phyloP scores from a whole-genome alignment of 2,888 invertebrate species.

The Celastrina argiolus region DNA sequence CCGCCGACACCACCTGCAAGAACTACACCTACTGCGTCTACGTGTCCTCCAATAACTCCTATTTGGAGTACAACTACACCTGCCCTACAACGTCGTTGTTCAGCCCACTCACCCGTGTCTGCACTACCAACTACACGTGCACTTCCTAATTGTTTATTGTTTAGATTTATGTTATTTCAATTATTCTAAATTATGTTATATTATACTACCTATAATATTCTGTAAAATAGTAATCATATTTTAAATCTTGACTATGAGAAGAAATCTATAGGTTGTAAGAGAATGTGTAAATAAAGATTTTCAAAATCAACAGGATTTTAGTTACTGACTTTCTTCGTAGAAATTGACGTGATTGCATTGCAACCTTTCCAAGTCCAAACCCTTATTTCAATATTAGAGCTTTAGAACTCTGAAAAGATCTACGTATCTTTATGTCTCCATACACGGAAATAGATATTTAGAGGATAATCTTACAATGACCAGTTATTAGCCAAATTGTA shows the following conservation, averaged over 20 bases:
- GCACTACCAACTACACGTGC: neutral
- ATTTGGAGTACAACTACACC: neutral
- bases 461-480: neutral
- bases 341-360: too few relatives aligned
- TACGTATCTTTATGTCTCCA: neutral
- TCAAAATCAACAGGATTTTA: too few relatives aligned
- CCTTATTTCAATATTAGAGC: too few relatives aligned
- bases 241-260: too few relatives aligned
- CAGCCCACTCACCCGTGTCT: neutral
- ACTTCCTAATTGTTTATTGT: neutral
- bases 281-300: too few relatives aligned
- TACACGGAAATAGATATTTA: neutral
- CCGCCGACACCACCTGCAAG: neutral
- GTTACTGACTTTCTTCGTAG: too few relatives aligned
- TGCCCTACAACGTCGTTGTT: neutral
- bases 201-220: too few relatives aligned
- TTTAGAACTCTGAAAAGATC: neutral
- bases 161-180: neutral
- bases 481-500: neutral
- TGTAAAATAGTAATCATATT: too few relatives aligned
- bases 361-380: too few relatives aligned
- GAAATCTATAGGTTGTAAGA: too few relatives aligned
- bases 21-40: constrained; percentile 1
- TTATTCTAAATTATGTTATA: neutral
- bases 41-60: neutral